Percentiles rank a stretch among this genome's conserved stretches.
Conservation (phyloP, 2,113 vertebrate genomes). For the Lepus timidus region DNA sequence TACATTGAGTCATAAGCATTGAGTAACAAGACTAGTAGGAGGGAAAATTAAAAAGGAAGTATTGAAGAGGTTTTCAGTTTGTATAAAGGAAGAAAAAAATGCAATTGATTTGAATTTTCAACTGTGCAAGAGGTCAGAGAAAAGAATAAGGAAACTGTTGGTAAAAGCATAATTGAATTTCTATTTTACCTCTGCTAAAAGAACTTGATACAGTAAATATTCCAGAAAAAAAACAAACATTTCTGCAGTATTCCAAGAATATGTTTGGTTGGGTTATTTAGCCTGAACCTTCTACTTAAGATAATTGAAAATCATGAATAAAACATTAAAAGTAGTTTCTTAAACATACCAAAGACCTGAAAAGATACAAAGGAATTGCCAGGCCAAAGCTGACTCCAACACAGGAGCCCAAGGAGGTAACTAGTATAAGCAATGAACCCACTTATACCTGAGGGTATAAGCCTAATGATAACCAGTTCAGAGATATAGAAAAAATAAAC, state of each 20-base stretch:
- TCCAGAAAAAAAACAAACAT: background rate
- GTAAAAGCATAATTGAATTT: constrained; percentile 65
- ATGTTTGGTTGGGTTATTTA: constrained; percentile 36
- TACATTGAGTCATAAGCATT: constrained; percentile 14
- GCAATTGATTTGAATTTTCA: constrained; percentile 26
- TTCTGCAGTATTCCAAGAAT: constrained; percentile 33
- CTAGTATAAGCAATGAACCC: background rate
- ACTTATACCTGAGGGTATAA: background rate
- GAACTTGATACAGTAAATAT: background rate
- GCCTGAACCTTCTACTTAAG: constrained; percentile 1
- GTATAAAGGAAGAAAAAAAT: constrained; percentile 49
- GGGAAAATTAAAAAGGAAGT: constrained; percentile 45
- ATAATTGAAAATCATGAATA: constrained; percentile 56
- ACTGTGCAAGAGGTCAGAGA: constrained; percentile 45
- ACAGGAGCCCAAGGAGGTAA: background rate
- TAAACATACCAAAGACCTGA: constrained; percentile 35
- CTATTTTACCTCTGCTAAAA: constrained; percentile 47
- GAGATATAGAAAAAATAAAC: constrained; percentile 20
- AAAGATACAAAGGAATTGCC: constrained; percentile 28
- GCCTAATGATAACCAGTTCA: background rate
- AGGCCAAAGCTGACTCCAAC: constrained; percentile 44
- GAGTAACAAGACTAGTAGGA: constrained; percentile 49
- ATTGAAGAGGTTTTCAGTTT: background rate
- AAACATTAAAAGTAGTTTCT: constrained; percentile 42
- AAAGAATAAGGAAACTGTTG: constrained; percentile 17